These are phyloP conservation scores for Sinhomidia bicolor DNA, from an alignment of 2,888 invertebrate genomes.

Conservation along the genomic window DNA sequence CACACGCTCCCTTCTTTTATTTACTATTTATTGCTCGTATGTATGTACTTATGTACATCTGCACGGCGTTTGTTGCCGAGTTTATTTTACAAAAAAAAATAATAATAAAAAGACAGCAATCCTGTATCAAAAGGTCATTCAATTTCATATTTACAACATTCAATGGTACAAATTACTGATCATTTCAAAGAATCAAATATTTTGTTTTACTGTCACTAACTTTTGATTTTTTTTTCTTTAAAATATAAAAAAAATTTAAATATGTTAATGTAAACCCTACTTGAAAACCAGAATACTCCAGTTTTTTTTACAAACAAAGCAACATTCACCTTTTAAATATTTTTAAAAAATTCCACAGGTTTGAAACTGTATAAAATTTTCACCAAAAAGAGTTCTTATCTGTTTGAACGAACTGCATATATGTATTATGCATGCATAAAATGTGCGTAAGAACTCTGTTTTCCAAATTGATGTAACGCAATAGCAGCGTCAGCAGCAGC, in stretches of 20 bases:
- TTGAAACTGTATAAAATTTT: neutral
- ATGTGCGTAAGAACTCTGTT: slow-evolving; percentile 22
- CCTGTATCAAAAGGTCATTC: neutral
- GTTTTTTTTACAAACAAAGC: too few relatives aligned
- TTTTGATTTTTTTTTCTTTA: too few relatives aligned
- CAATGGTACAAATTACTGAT: too few relatives aligned
- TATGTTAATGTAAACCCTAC: neutral
- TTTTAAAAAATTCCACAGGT: neutral
- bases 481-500: too few relatives aligned
- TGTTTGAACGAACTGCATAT: neutral
- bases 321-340: too few relatives aligned
- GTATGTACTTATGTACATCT: too few relatives aligned
- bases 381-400: neutral
- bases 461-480: slow-evolving; percentile 20
- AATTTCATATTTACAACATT: neutral
- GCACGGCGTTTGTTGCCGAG: too few relatives aligned
- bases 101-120: too few relatives aligned
- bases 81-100: too few relatives aligned
- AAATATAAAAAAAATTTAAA: too few relatives aligned
- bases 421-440: slow-evolving; percentile 13
- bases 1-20: neutral
- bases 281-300: neutral
- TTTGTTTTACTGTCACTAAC: neutral
- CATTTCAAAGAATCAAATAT: too few relatives aligned
- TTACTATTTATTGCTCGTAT: neutral